Evolutionary conservation across 2,888 invertebrate species (phyloP).

Genomic region (Conops quadrifasciatus): DNA sequence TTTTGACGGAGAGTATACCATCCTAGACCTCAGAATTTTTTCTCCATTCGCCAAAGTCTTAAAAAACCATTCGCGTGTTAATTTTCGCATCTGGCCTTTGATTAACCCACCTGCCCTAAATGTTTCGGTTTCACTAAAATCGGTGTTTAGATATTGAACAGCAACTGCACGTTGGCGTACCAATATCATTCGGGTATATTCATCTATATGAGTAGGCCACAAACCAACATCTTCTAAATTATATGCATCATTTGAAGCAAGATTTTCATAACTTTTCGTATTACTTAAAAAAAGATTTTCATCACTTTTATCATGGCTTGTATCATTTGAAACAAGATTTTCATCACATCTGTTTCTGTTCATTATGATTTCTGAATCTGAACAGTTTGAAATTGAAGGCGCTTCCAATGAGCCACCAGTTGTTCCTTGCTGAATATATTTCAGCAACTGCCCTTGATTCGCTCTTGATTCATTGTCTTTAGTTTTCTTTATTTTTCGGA

Average conservation of each 20-base stretch:
- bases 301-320: neutral
- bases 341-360: neutral
- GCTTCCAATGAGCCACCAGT: slow-evolving; percentile 8
- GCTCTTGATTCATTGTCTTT: neutral
- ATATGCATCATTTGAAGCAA: neutral
- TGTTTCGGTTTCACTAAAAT: neutral
- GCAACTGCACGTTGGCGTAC: neutral
- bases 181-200: neutral
- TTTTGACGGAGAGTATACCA: slow-evolving; percentile 1
- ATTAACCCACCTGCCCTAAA: neutral
- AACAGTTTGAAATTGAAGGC: neutral
- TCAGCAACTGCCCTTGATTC: neutral
- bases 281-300: slow-evolving; percentile 2
- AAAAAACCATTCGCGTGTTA: slow-evolving; percentile 3
- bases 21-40: neutral
- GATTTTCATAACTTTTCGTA: slow-evolving; percentile 2
- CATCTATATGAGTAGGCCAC: slow-evolving; percentile 3
- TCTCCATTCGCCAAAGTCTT: slow-evolving; percentile 3
- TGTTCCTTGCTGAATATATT: slow-evolving; percentile 9
- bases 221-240: neutral
- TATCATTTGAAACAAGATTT: slow-evolving; percentile 7
- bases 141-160: neutral
- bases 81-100: neutral
- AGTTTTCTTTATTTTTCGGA: neutral
- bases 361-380: slow-evolving; percentile 2